Conservation (phyloP, 2,797 vertebrate species). For the Centropyge bicolor region DNA sequence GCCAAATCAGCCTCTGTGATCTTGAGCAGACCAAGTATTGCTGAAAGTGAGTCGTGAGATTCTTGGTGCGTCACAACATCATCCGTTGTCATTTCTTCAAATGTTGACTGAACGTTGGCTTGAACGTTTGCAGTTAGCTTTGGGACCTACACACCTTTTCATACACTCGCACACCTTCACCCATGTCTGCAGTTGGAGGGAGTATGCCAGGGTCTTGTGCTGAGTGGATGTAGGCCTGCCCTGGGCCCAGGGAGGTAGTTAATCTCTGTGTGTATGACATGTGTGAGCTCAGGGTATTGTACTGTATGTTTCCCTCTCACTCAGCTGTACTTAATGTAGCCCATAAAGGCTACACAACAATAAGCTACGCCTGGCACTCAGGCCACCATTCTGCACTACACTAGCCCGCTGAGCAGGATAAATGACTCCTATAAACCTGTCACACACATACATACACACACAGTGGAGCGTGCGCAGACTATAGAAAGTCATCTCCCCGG, state of each 20-base stretch:
- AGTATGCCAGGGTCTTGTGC: slow-evolving; percentile 66
- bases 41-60: not conserved
- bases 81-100: not conserved
- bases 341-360: slow-evolving; percentile 88
- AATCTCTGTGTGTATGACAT: slow-evolving; percentile 84
- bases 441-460: slow-evolving; percentile 75
- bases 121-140: slow-evolving; percentile 27
- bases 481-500: slow-evolving; percentile 75
- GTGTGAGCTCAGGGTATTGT: slow-evolving; percentile 85
- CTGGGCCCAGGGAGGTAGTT: slow-evolving; percentile 79
- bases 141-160: not conserved
- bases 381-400: slow-evolving; percentile 85
- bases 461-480: slow-evolving; percentile 74
- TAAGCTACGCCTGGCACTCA: slow-evolving; percentile 85
- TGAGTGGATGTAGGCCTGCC: slow-evolving; percentile 73
- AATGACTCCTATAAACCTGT: slow-evolving; percentile 87
- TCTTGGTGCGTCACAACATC: not conserved
- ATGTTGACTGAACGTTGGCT: slow-evolving; percentile 6
- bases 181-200: slow-evolving; percentile 39
- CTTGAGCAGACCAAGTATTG: not conserved
- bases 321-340: slow-evolving; percentile 88
- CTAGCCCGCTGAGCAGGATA: slow-evolving; percentile 85
- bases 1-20: not conserved
- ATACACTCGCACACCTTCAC: slow-evolving; percentile 9
- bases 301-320: slow-evolving; percentile 86